Evolutionary conservation across 1,140 invertebrate genomes (phyloP).

Genomic region (Nautilus pompilius): DNA sequence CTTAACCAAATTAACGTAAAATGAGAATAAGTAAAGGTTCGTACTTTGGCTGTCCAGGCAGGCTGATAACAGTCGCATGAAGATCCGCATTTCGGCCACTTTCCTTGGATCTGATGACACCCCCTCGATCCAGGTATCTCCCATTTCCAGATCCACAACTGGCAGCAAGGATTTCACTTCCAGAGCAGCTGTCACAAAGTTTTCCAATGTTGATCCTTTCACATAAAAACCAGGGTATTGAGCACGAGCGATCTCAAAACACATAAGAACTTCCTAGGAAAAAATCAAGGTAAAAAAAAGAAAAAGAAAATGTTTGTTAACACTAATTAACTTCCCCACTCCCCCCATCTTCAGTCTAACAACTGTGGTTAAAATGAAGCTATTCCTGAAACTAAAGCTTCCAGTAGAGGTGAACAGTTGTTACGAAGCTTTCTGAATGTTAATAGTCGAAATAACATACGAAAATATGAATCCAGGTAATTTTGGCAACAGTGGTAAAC

Average conservation of each 20-base stretch:
- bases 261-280: slow-evolving; percentile 38
- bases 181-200: slow-evolving; percentile 29
- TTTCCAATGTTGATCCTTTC: slow-evolving; percentile 36
- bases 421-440: too few species aligned
- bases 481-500: too few species aligned
- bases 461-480: too few species aligned
- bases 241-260: slow-evolving; percentile 36
- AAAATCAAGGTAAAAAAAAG: neutral
- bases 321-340: too few species aligned
- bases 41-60: slow-evolving; percentile 18
- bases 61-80: slow-evolving; percentile 23
- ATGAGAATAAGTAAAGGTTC: neutral
- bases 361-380: too few species aligned
- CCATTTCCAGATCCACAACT: slow-evolving; percentile 33
- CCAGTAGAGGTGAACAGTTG: too few species aligned
- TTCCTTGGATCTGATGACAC: slow-evolving; percentile 45
- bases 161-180: slow-evolving; percentile 25
- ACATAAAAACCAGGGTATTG: slow-evolving; percentile 40
- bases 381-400: too few species aligned
- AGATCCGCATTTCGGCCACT: slow-evolving; percentile 28
- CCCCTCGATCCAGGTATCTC: slow-evolving; percentile 52
- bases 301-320: neutral
- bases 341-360: too few species aligned
- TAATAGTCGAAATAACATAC: too few species aligned
- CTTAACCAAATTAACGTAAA: neutral